Base-by-base conservation (phyloP, 2,113 vertebrate species). In the Dendropsophus ebraccatus region DNA sequence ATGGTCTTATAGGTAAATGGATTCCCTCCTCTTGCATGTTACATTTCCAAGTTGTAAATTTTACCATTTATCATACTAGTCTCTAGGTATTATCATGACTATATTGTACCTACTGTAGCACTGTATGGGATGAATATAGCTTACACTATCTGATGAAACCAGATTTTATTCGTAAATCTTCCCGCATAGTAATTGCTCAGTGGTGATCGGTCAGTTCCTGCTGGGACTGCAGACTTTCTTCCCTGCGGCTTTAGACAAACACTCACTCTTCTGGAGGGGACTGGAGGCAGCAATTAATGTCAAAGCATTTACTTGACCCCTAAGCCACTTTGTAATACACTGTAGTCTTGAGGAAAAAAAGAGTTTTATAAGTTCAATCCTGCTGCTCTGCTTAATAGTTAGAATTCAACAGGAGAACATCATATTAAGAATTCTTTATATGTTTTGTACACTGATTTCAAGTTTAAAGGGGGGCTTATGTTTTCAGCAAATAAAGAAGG, bases 171-270 rank as follows among this genome's bases (percentile, higher is more conserved):
- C 19, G 35, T 65, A 62, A 62, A 81, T 47, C 37, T 47, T 62
- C 41, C 58, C 9, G 78, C 78, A 65, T 60, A 81, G 56, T 81
- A 81, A 81, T 60, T 60, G 41, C 78, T 25, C 30, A 62, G 35
- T n/a, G 54, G 78, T 81, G 56, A 81, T 45, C 58, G 58, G 78
- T 28, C 56, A 65, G 52, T 62, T 81, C 78, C 78, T 81, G 78
- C 78, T 81, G 78, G 78, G 78, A 81, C 78, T 62, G 78, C 78
- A 65, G 78, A 62, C 78, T 65, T 81, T 77, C 75, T n/a, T 81
- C 58, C 78, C 37, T 37, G 78, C 50, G 19, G 76, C 52, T 58
- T 56, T 79, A 54, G 35, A 41, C 78, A 81, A 81, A 81, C 78
- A 81, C 77, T 80, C n/a, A 58, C 58, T 81, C 56, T 60, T 45